phyloP scores from a whole-genome alignment of 2,888 invertebrate species.

The Tachina lurida region DNA sequence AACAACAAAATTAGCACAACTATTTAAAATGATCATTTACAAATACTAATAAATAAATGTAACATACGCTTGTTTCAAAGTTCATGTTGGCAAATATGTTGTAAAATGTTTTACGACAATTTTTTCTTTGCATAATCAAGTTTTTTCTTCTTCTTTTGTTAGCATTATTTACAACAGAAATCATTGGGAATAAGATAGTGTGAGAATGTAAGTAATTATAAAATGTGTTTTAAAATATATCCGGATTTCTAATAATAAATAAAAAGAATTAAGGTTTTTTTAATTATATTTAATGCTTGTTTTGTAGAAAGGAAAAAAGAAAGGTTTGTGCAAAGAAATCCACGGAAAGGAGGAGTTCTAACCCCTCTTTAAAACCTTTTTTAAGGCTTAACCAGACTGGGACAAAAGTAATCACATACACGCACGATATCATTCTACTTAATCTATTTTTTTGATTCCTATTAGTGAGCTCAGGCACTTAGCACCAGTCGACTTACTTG shows the following conservation, averaged over 20 bases:
- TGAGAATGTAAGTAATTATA: not conserved
- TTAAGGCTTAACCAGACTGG: no score
- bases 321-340: no score
- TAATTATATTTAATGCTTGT: no score
- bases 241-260: not conserved
- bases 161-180: conserved; percentile 1
- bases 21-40: conserved; percentile 40
- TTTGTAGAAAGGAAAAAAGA: no score
- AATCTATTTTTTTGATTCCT: no score
- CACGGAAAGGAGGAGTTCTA: no score
- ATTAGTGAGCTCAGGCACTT: no score
- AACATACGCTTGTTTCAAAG: not conserved
- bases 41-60: conserved; percentile 37
- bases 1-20: conserved; percentile 40
- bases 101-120: not conserved
- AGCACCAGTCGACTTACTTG: no score
- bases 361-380: no score
- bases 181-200: not conserved
- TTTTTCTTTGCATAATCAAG: not conserved
- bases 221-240: conserved; percentile 6
- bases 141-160: not conserved
- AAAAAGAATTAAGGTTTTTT: no score
- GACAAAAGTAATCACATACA: no score
- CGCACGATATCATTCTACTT: no score
- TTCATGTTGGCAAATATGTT: not conserved